A percentile compares a stretch with the other conserved stretches of the same genome.
phyloP scores from a whole-genome alignment of 2,888 invertebrate species.

The Andricus quercusramuli region DNA sequence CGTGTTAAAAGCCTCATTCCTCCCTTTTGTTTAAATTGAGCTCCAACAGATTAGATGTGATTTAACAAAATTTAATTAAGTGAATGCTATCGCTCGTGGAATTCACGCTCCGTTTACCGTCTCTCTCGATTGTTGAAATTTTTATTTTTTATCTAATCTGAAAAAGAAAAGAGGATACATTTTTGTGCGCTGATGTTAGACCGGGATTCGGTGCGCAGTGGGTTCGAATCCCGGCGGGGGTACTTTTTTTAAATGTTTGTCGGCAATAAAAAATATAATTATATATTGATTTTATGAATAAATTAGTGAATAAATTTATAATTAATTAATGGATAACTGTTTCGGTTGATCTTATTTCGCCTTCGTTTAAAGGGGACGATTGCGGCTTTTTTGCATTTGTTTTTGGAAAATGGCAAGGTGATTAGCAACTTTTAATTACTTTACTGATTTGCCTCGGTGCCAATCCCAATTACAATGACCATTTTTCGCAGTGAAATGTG shows the following conservation, averaged over 20 bases:
- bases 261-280: too few relatives aligned
- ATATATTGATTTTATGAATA: too few relatives aligned
- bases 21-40: not conserved
- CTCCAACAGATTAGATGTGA: slow-evolving; percentile 23
- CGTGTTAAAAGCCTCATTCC: slow-evolving; percentile 21
- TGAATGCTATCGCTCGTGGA: slow-evolving; percentile 5
- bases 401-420: not conserved
- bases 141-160: not conserved
- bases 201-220: too few relatives aligned
- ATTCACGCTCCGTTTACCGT: slow-evolving; percentile 7
- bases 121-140: not conserved
- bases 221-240: too few relatives aligned
- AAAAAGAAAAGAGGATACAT: not conserved
- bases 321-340: too few relatives aligned
- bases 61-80: slow-evolving; percentile 31
- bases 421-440: slow-evolving; percentile 20
- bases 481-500: slow-evolving; percentile 21
- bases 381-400: not conserved
- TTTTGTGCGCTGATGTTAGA: too few relatives aligned
- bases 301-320: too few relatives aligned
- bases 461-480: slow-evolving; percentile 13
- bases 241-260: too few relatives aligned
- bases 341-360: not conserved
- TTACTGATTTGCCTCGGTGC: not conserved
- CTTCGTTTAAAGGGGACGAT: not conserved